Percentiles rank a stretch among this genome's conserved stretches.
Conservation (phyloP, 2,113 vertebrate species). For the human region DNA sequence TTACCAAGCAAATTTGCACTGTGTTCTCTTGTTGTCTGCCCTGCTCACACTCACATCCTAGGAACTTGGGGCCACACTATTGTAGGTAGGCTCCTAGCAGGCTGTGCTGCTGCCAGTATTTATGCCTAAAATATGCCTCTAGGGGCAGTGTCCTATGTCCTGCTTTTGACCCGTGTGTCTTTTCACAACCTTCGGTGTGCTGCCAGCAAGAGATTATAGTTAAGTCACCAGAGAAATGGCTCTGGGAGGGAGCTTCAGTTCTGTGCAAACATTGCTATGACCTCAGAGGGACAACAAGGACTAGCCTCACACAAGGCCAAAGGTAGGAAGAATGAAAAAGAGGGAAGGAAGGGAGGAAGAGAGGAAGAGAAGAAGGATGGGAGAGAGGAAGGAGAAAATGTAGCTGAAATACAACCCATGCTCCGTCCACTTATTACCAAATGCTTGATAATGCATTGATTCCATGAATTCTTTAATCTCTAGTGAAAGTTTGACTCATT, state of each 20-base stretch:
- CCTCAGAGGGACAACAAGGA: not conserved
- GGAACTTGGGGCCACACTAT: too few relatives aligned
- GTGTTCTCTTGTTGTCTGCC: too few relatives aligned
- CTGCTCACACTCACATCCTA: not conserved
- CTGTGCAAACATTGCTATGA: not conserved
- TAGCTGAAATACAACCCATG: not conserved
- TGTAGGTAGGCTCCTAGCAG: not conserved
- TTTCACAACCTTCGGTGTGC: not conserved
- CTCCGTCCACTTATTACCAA: not conserved
- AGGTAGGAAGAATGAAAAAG: not conserved
- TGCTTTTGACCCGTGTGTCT: not conserved
- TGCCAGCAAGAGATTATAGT: not conserved
- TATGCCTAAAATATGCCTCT: constrained; percentile 6
- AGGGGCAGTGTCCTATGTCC: not conserved
- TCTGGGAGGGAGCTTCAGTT: not conserved
- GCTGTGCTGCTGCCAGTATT: not conserved
- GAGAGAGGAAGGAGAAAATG: not conserved
- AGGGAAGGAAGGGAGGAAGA: not conserved
- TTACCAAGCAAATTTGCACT: not conserved
- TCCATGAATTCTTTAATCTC: not conserved
- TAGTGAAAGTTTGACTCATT: not conserved
- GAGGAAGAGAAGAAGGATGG: rapidly evolving
- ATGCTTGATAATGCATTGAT: not conserved
- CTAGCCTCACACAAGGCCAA: not conserved
- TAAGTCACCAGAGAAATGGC: constrained; percentile 39